These are phyloP conservation scores for Hirtodrosophila duncani DNA, from an alignment of 2,888 invertebrate genomes.

Conservation along the genomic window DNA sequence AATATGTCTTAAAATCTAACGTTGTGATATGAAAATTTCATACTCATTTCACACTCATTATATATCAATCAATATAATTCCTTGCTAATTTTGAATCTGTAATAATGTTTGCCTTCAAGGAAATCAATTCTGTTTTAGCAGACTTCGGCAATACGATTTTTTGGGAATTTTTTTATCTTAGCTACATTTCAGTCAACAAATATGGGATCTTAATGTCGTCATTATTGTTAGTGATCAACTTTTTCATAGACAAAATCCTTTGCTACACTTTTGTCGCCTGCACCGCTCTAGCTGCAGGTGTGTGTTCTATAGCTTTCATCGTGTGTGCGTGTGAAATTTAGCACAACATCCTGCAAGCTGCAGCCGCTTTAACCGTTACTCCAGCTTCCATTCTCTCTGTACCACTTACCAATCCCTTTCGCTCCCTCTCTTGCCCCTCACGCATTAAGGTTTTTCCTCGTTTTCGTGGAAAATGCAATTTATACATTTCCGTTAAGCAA, in stretches of 20 bases:
- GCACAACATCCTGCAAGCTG: conserved; percentile 55
- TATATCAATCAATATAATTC: too few relatives aligned
- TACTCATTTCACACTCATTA: too few relatives aligned
- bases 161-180: too few relatives aligned
- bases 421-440: background rate
- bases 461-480: conserved; percentile 61
- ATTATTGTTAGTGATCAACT: background rate
- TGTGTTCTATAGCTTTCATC: conserved; percentile 11
- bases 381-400: conserved; percentile 22
- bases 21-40: too few relatives aligned
- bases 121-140: too few relatives aligned
- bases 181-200: too few relatives aligned
- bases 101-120: too few relatives aligned
- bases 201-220: too few relatives aligned
- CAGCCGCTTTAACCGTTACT: conserved; percentile 34
- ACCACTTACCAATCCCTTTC: background rate
- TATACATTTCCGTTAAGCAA: conserved; percentile 72
- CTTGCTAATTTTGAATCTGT: too few relatives aligned
- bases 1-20: too few relatives aligned
- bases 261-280: conserved; percentile 56
- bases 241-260: background rate
- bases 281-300: conserved; percentile 4
- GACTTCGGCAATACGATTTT: too few relatives aligned
- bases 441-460: conserved; percentile 44
- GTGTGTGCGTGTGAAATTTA: conserved; percentile 44